These are phyloP conservation scores for Seira musarum DNA, from an alignment of 2,888 invertebrate species.

Conservation along the genomic window DNA sequence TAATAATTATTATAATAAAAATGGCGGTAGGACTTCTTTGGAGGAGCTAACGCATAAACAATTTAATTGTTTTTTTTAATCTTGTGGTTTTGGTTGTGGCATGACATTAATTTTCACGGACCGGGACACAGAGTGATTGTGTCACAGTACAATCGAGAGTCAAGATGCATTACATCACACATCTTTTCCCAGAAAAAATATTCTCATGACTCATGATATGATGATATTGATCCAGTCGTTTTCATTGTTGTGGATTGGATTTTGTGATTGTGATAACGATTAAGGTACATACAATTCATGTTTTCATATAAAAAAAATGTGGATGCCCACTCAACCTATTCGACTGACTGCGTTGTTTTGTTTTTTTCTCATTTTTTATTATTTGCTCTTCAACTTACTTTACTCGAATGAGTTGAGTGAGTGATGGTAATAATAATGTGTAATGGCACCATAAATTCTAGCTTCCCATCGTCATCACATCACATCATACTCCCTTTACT, in stretches of 20 bases:
- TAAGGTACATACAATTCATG: too few relatives aligned
- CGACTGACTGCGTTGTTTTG: too few relatives aligned
- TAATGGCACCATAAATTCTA: constrained; percentile 52
- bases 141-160: too few relatives aligned
- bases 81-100: constrained; percentile 48
- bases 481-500: not conserved
- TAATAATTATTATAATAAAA: constrained; percentile 4
- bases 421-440: constrained; percentile 53
- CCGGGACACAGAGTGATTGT: too few relatives aligned
- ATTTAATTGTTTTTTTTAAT: constrained; percentile 49
- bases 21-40: not conserved
- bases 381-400: too few relatives aligned
- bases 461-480: not conserved
- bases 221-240: not conserved
- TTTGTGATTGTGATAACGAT: too few relatives aligned
- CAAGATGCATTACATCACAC: too few relatives aligned
- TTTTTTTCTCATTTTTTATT: not conserved
- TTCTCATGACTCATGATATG: too few relatives aligned
- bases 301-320: not conserved
- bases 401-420: too few relatives aligned
- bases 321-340: not conserved
- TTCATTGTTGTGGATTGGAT: too few relatives aligned
- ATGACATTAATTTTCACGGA: constrained; percentile 54
- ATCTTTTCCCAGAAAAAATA: too few relatives aligned
- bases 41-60: constrained; percentile 15